These are phyloP conservation scores for Argyra leucocephala DNA, from an alignment of 2,888 invertebrate species.

Conservation along the genomic window DNA sequence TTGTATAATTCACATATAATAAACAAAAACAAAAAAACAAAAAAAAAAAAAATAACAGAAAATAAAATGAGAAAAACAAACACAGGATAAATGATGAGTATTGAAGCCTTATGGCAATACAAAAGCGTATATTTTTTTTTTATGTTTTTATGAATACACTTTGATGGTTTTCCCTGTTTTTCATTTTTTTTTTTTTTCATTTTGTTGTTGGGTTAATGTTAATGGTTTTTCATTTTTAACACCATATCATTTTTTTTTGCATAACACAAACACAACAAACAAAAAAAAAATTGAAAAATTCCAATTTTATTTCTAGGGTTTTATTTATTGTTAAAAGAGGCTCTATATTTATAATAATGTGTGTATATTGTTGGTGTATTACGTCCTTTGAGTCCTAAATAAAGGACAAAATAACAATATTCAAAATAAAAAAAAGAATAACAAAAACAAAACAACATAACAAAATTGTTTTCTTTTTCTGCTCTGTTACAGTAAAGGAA, in stretches of 20 bases:
- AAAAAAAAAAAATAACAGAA: background rate
- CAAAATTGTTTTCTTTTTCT: too few species aligned
- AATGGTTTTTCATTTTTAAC: slow-evolving; percentile 1
- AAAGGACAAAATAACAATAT: background rate
- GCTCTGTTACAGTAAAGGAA: too few species aligned
- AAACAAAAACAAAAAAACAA: background rate
- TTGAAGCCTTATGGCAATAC: slow-evolving; percentile 4
- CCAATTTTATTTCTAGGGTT: background rate
- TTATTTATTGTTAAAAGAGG: background rate
- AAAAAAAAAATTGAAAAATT: slow-evolving; percentile 2
- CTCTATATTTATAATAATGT: background rate
- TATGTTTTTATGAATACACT: background rate
- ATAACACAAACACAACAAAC: background rate
- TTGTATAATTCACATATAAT: background rate
- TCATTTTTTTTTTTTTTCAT: background rate
- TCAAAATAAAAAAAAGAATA: too few species aligned
- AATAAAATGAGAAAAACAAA: background rate
- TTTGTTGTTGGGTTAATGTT: background rate
- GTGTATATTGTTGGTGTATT: background rate
- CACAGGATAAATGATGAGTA: background rate
- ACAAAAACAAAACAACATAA: too few species aligned
- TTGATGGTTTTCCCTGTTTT: slow-evolving; percentile 3
- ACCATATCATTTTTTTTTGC: slow-evolving; percentile 2
- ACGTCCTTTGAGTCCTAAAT: slow-evolving; percentile 3
- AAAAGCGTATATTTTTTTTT: background rate